Percentiles rank a stretch among this genome's conserved stretches.
Conservation (phyloP, 2,797 vertebrate species). For the Rhinophrynus dorsalis region DNA sequence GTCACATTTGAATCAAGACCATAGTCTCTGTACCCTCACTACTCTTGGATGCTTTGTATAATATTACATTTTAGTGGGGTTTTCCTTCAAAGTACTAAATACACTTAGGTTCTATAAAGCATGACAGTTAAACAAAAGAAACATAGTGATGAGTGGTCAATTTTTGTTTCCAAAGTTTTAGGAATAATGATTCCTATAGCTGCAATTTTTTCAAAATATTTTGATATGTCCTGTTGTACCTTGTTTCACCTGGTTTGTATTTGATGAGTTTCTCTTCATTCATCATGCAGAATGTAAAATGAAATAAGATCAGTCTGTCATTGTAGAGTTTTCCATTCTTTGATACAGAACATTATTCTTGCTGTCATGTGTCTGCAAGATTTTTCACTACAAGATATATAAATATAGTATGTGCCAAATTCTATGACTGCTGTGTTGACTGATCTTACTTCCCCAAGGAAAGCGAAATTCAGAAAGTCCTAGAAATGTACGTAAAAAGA, state of each 20-base stretch:
- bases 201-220: background rate
- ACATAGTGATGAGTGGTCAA: background rate
- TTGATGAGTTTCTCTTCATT: background rate
- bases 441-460: conserved; percentile 1
- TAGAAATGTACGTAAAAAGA: background rate
- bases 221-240: background rate
- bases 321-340: background rate
- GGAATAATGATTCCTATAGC: no score
- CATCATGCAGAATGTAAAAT: conserved; percentile 4
- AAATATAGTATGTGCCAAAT: conserved; percentile 14
- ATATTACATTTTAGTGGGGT: no score
- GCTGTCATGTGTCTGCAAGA: conserved; percentile 2
- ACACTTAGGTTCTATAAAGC: background rate
- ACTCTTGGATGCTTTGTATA: no score
- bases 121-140: background rate
- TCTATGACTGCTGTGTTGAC: conserved; percentile 13
- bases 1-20: no score
- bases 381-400: background rate
- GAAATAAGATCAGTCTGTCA: conserved; percentile 5
- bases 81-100: no score
- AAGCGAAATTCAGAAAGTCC: background rate
- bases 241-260: background rate
- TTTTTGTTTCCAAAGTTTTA: background rate
- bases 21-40: no score
- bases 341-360: conserved; percentile 14